Conservation (phyloP, 2,113 vertebrate genomes). For the Microcebus ravelobensis region DNA sequence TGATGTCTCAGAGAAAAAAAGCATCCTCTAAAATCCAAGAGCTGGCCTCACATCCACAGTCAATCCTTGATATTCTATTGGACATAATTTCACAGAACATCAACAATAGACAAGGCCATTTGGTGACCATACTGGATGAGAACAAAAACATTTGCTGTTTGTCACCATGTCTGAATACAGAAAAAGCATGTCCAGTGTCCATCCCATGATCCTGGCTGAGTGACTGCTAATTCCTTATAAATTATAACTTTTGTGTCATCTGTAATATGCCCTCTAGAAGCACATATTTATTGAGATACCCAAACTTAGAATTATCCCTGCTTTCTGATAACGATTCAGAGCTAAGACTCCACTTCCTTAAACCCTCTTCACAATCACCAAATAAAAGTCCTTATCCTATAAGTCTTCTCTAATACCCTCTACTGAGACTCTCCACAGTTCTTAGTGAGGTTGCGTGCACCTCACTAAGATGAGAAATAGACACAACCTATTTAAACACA, state of each 20-base stretch:
- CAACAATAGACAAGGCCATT: neutral
- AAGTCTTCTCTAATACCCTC: neutral
- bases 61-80: neutral
- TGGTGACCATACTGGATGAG: neutral
- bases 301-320: neutral
- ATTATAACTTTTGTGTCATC: neutral
- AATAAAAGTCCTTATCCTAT: accelerated
- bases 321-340: neutral
- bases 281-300: neutral
- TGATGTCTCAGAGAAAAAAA: neutral
- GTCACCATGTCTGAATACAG: neutral
- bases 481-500: neutral
- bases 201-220: neutral
- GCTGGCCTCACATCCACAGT: neutral
- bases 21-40: too few species aligned
- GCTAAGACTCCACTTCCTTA: neutral
- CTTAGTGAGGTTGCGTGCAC: too few species aligned
- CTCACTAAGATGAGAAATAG: neutral
- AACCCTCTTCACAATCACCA: neutral
- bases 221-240: neutral
- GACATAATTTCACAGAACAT: neutral
- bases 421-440: neutral
- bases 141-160: neutral
- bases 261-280: neutral
- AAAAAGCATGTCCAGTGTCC: neutral